Evolutionary conservation across 2,113 vertebrate genomes (phyloP), one percentile per base, ranked within the genome.

Genomic region (Spermophilus dauricus): DNA sequence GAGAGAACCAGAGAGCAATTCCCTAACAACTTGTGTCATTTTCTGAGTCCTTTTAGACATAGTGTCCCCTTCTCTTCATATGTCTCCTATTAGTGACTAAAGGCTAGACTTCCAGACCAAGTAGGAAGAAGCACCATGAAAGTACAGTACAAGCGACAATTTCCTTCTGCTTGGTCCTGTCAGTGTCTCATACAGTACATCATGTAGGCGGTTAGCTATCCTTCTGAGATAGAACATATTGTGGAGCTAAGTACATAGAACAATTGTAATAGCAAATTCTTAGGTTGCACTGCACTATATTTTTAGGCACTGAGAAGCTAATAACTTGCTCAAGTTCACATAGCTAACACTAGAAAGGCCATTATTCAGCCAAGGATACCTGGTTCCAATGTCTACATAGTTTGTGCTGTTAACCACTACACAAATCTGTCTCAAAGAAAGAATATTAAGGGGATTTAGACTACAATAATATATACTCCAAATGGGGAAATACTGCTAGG

Each of bases 321-420:
- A 87, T 67, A 78, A 80, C 0, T n/a, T 91, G 34, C 8, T 34
- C 30, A 83, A 84, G 10, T 78, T 85, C n/a, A 88, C 20, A 80
- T 8, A 53, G 56, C 18, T 76, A 86, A 91, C 16, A 76, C 2
- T 53, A 2, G 37, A 94, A 84, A 26, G 20, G 6, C 4, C 34
- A 91, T 86, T 13, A 45, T 80, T 88, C 32, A 93, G 87, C 4
- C 5, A 76, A 80, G 8, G 45, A 42, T 51, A 80, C 30, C 34
- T 86, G 32, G 26, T 58, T 78, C n/a, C 67, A 94, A 34, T 81
- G 11, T 81, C 26, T 95, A 86, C 61, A 81, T n/a, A 91, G 17
- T 58, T 24, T 76, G 22, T 34, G 73, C 11, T 77, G 53, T 88
- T 94, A 94, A 51, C 9, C 14, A 77, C 18, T 75, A n/a, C n/a